These are phyloP conservation scores for Entelurus aequoreus DNA, from an alignment of 2,113 vertebrate species.

Conservation along the genomic window DNA sequence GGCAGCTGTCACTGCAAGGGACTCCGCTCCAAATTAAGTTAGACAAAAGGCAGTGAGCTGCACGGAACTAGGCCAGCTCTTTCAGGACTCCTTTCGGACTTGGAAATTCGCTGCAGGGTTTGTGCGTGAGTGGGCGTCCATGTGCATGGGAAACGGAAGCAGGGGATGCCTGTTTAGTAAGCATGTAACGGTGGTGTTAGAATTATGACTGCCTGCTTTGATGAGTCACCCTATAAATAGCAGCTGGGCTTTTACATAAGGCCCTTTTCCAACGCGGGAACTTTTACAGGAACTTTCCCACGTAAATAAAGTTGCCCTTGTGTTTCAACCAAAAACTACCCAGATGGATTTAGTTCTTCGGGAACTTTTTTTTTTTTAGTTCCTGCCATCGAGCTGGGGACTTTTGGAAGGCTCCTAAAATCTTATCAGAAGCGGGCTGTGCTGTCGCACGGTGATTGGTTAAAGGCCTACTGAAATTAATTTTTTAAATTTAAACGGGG, in stretches of 20 bases:
- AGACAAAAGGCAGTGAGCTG: slow-evolving; percentile 47
- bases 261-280: too few relatives aligned
- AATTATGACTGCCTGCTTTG: slow-evolving; percentile 44
- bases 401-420: too few relatives aligned
- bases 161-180: slow-evolving; percentile 45
- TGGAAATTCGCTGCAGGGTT: slow-evolving; percentile 21
- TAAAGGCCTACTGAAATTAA: too few relatives aligned
- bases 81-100: slow-evolving; percentile 41
- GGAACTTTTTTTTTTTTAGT: too few relatives aligned
- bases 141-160: slow-evolving; percentile 13
- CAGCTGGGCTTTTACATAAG: slow-evolving; percentile 41
- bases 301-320: too few relatives aligned
- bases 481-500: too few relatives aligned
- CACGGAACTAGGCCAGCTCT: slow-evolving; percentile 57
- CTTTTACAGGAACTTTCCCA: too few relatives aligned
- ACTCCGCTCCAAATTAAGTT: slow-evolving; percentile 46
- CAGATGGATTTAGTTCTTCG: too few relatives aligned
- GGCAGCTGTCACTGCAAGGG: slow-evolving; percentile 54
- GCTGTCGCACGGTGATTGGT: too few relatives aligned
- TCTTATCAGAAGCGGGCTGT: too few relatives aligned
- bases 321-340: too few relatives aligned
- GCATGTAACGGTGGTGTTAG: slow-evolving; percentile 26
- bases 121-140: slow-evolving; percentile 8
- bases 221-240: slow-evolving; percentile 59
- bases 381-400: too few relatives aligned